Evolutionary conservation across 2,888 invertebrate species (phyloP).

Genomic region (Bombyx huttoni): DNA sequence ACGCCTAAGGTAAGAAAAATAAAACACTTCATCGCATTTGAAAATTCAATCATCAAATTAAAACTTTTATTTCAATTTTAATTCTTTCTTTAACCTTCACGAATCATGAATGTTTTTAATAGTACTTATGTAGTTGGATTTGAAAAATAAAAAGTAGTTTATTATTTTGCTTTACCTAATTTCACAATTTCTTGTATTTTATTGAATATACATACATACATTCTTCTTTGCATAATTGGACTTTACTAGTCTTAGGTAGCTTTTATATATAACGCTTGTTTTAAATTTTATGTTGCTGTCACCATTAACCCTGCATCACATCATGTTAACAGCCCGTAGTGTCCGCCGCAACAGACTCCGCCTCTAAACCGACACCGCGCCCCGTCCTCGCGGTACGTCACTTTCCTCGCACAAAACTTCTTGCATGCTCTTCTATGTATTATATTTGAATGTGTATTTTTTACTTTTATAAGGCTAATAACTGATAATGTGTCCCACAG

Average conservation of each 20-base stretch:
- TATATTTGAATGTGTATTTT: background rate
- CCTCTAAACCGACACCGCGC: conserved; percentile 74
- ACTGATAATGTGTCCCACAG: conserved; percentile 52
- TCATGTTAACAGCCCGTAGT: conserved; percentile 73
- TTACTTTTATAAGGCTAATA: background rate
- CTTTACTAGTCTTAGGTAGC: background rate
- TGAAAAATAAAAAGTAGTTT: background rate
- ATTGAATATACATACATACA: no score
- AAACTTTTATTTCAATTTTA: background rate
- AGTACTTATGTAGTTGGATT: background rate
- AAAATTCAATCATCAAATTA: no score
- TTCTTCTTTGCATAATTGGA: no score
- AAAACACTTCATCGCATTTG: no score
- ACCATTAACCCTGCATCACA: conserved; percentile 69
- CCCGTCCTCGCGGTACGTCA: conserved; percentile 77
- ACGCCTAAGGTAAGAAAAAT: conserved; percentile 84
- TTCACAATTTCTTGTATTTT: no score
- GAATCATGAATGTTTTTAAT: background rate
- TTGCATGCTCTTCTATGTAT: conserved; percentile 32
- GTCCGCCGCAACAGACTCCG: conserved; percentile 67
- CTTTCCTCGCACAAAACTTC: conserved; percentile 43
- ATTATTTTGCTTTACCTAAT: no score
- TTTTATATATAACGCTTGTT: conserved; percentile 17
- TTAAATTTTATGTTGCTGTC: conserved; percentile 47
- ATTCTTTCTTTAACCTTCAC: conserved; percentile 5